Conservation (phyloP, 2,888 invertebrate species). For the Resseliella maxima region DNA sequence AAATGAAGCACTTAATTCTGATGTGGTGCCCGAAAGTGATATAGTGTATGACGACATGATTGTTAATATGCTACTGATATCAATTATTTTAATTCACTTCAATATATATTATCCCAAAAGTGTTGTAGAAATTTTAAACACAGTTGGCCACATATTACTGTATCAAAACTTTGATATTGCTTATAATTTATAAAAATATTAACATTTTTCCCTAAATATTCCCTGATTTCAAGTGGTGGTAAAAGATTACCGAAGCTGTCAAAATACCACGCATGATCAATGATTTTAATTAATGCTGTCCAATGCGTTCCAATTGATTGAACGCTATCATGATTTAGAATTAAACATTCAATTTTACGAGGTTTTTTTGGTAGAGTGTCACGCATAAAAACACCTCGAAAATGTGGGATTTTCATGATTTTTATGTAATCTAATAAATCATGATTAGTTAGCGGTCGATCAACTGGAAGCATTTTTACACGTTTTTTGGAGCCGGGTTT, state of each 20-base stretch:
- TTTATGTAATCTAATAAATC: constrained; percentile 60
- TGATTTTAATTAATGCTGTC: constrained; percentile 63
- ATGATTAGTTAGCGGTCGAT: constrained; percentile 60
- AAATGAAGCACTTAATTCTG: constrained; percentile 58
- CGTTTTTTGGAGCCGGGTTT: constrained; percentile 59
- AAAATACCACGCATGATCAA: not conserved
- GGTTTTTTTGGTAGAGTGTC: constrained; percentile 59
- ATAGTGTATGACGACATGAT: constrained; percentile 61
- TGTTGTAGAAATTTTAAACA: constrained; percentile 61
- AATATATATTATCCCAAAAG: not conserved
- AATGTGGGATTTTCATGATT: constrained; percentile 59
- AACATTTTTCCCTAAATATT: constrained; percentile 59
- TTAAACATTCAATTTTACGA: constrained; percentile 40
- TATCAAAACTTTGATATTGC: constrained; percentile 61
- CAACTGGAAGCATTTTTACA: constrained; percentile 60
- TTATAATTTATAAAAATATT: constrained; percentile 61
- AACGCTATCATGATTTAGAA: not conserved
- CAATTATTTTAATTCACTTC: not conserved
- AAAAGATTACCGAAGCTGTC: not conserved
- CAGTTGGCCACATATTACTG: constrained; percentile 62
- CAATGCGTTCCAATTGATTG: constrained; percentile 61
- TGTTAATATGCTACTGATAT: not conserved
- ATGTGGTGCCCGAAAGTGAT: constrained; percentile 61
- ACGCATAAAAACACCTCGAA: constrained; percentile 62
- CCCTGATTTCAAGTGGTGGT: not conserved